Evolutionary conservation across 1,140 invertebrate genomes (phyloP), one percentile per base, ranked within the genome.

Genomic region (Thaumatotibia leucotreta): DNA sequence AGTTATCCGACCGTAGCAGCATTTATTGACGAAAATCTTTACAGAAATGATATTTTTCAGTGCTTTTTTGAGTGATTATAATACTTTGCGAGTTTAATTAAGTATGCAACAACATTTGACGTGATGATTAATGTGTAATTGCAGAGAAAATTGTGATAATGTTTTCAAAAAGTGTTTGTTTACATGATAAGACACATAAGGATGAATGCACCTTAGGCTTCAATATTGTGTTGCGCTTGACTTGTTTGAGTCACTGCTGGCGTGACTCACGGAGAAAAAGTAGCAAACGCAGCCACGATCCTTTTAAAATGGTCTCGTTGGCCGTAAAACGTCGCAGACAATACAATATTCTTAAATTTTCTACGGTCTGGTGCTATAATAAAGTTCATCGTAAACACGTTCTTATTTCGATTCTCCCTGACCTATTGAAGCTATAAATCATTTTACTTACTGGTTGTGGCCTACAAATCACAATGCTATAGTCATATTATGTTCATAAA

Each of bases 241-340:
- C 39, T 45, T n/a, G 52, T n/a, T 27, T 58, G 52, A 58, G 52
- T 35, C 67, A 69, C 39, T 69, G 64, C 32, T 50, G 4, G 20
- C 63, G 67, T 87, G 83, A 85, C 35, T 87, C 84, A 87, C 67
- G 68, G 22, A 65, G 58, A 33, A 77, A 71, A 80, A 82, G 80
- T 82, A 81, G 68, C 75, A 67, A 69, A 70, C 65, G 65, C 73
- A 80, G 70, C 78, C 66, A 67, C 68, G 29, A 68, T 49, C 35
- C n/a, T 64, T 65, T 65, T 50, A 66, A 49, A 45, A 11, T 29
- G 52, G 39, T 69, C 32, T 33, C 35, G 32, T 50, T 58, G 31
- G 61, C 45, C 23, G 63, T 64, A 73, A 68, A 64, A 45, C 32
- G 20, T 64, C 31, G 22, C 66, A 32, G 64, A 54, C 63, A 67